Base-by-base conservation (phyloP, 2,888 invertebrate species). In the Torymus auratus region DNA sequence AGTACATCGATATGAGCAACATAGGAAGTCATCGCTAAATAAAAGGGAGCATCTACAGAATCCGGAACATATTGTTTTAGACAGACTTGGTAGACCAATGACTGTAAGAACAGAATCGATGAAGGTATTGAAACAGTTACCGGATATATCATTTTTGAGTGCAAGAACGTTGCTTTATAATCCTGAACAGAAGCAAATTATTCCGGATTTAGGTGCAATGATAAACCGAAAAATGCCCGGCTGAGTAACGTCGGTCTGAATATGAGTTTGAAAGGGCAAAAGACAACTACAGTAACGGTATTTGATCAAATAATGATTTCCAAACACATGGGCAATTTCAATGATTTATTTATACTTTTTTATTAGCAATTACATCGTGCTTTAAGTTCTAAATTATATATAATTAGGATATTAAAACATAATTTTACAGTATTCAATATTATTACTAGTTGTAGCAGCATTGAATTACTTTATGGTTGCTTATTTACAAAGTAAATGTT, bases 211-310 rank as follows among this genome's bases (percentile, higher is more conserved):
- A 55, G 90, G 90, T 81, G 89, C 90, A 69, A 88, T 90, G 88
- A 89, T 90, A 74, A 91, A 88, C 88, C 88, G 90, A 65, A 91
- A 91, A 74, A 90, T 91, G 91, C 91, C 91, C 55, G 91, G 91
- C 86, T 91, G 90, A 91, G 90, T 91, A 88, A 90, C 90, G 85
- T 90, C 89, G 89, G 90, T 90, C 89, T 90, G 89, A 89, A 88
- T 86, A 83, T 86, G 82, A 82, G 86, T 88, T 89, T 89, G 87
- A 88, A 88, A 88, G 85, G 86, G 84, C 62, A 79, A 67, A 64
- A 61, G n/a, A 28, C 61, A 55, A 23, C 50, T 41, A 41, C 41
- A 41, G 41, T 41, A 41, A 11, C 50, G n/a, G 13, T 60, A 60
- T 64, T 77, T 64, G 17, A 60, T 67, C 20, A 41, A 28, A 28